Percentiles rank a stretch among this genome's conserved stretches.
Evolutionary conservation across 2,888 invertebrate genomes (phyloP).

Genomic region (Sarcophaga caerulescens): DNA sequence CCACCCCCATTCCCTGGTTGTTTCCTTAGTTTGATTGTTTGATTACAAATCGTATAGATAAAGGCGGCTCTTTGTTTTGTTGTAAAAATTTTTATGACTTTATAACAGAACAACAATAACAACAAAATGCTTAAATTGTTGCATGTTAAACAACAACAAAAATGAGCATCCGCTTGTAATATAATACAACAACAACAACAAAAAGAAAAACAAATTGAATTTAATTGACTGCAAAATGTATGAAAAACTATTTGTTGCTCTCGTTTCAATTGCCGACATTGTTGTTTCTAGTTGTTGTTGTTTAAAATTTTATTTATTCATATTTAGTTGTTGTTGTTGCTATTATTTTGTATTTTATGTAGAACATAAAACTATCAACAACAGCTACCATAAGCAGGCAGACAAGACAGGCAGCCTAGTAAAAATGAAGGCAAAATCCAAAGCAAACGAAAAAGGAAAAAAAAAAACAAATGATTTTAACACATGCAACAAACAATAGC

Average conservation of each 20-base stretch:
- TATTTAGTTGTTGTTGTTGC: constrained; percentile 48
- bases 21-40: not conserved
- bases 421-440: no score
- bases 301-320: constrained; percentile 43
- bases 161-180: constrained; percentile 60
- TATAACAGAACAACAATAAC: constrained; percentile 19
- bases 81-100: constrained; percentile 31
- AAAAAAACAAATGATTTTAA: constrained; percentile 60
- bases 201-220: constrained; percentile 69
- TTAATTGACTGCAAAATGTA: constrained; percentile 72
- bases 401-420: no score
- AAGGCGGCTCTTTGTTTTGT: constrained; percentile 49
- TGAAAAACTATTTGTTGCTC: constrained; percentile 63
- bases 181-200: not conserved
- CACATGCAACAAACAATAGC: constrained; percentile 45
- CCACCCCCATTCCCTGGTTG: not conserved
- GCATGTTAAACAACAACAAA: constrained; percentile 21
- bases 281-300: constrained; percentile 23
- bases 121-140: constrained; percentile 21
- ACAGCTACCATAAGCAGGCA: not conserved
- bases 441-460: not conserved
- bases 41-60: constrained; percentile 15
- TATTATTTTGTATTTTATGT: constrained; percentile 44
- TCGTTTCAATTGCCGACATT: constrained; percentile 51
- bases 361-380: constrained; percentile 48